Conservation (phyloP, 2,113 vertebrate genomes). For the Pelmatolapia mariae region DNA sequence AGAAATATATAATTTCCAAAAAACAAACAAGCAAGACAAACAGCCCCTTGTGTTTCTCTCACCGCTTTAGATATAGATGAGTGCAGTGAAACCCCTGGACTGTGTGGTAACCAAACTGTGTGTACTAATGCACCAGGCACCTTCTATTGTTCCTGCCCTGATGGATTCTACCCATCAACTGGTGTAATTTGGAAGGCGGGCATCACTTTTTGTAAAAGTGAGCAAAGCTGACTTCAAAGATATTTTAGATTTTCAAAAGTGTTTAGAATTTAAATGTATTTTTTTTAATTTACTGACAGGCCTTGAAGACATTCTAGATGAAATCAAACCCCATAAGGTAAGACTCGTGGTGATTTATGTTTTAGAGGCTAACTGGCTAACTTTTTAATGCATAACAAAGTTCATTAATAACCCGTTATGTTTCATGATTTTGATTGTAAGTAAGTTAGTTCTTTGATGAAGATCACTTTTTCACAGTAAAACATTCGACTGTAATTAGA, state of each 20-base stretch:
- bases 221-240: neutral
- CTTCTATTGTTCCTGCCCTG: constrained; percentile 54
- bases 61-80: constrained; percentile 54
- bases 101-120: constrained; percentile 43
- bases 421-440: neutral
- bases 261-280: neutral
- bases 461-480: neutral
- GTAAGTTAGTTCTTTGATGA: neutral
- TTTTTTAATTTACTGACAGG: neutral
- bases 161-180: constrained; percentile 48
- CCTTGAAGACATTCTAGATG: neutral
- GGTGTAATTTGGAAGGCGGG: neutral
- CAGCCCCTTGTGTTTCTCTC: neutral
- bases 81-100: constrained; percentile 21
- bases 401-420: neutral
- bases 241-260: neutral
- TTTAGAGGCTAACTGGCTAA: neutral
- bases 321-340: neutral
- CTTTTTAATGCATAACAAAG: neutral
- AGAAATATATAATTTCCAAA: neutral
- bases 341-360: neutral
- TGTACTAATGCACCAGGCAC: constrained; percentile 48
- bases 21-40: neutral
- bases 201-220: constrained; percentile 46
- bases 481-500: neutral